Conservation (phyloP, 2,113 vertebrate species). For the Eulemur rufifrons region DNA sequence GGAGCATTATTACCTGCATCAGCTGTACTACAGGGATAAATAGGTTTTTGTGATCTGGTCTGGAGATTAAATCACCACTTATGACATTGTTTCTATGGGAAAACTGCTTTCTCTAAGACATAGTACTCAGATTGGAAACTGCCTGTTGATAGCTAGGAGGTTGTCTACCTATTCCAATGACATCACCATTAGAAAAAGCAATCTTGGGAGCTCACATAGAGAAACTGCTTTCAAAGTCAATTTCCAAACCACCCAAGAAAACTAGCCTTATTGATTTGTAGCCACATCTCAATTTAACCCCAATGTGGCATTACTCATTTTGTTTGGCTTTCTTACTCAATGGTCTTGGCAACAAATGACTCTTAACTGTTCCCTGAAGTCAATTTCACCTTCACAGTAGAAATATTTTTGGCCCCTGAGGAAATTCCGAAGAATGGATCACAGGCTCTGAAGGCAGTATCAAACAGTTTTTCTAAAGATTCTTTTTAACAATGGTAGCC, state of each 20-base stretch:
- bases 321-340: conserved; percentile 38
- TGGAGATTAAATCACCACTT: neutral
- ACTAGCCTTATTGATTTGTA: neutral
- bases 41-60: neutral
- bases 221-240: conserved; percentile 50
- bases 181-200: neutral
- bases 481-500: conserved; percentile 31
- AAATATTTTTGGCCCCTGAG: conserved; percentile 11
- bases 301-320: neutral
- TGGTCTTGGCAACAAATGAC: neutral
- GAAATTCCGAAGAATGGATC: conserved; percentile 24
- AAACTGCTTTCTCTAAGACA: neutral
- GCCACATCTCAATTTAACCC: conserved; percentile 1
- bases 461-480: conserved; percentile 5
- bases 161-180: neutral
- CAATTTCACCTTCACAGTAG: conserved; percentile 21
- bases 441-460: neutral
- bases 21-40: neutral
- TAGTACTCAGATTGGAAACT: neutral
- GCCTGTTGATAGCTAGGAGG: neutral
- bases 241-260: conserved; percentile 39
- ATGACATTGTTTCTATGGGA: neutral
- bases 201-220: neutral
- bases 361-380: neutral
- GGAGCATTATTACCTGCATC: neutral